These are phyloP conservation scores for Andrena flavipes DNA, from an alignment of 2,888 invertebrate genomes.

Conservation along the genomic window DNA sequence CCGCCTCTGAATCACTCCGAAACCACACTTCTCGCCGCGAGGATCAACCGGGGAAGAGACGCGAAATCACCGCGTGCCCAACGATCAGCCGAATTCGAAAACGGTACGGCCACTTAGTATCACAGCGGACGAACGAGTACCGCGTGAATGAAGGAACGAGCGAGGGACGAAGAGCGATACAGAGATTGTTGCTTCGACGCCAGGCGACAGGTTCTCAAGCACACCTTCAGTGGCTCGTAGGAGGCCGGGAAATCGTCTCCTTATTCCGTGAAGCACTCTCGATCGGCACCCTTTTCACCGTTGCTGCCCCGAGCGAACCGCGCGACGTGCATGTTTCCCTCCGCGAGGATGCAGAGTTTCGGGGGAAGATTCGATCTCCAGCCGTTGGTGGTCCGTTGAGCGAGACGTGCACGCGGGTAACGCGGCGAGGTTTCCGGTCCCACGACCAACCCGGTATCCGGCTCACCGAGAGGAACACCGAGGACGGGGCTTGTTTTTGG, in stretches of 20 bases:
- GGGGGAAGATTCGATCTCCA: conserved; percentile 13
- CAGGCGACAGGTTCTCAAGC: neutral
- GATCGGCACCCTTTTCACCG: neutral
- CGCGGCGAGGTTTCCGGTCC: conserved; percentile 36
- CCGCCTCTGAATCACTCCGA: neutral
- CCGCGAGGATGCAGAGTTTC: conserved; percentile 9
- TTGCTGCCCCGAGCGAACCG: neutral
- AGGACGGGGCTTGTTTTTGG: conserved; percentile 32
- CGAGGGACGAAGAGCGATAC: neutral
- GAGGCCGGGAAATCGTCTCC: neutral
- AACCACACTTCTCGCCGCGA: neutral
- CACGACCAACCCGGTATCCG: conserved; percentile 22
- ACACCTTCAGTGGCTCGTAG: neutral
- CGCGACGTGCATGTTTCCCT: conserved; percentile 4
- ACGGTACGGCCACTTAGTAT: too few species aligned
- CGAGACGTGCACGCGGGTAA: neutral
- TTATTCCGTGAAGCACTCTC: conserved; percentile 10
- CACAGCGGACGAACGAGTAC: neutral
- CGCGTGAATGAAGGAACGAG: neutral
- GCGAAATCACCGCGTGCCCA: too few species aligned
- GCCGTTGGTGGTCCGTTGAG: neutral
- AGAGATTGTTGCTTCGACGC: neutral
- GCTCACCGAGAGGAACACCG: conserved; percentile 15
- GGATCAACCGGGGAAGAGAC: neutral
- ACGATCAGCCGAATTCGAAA: neutral